These are phyloP conservation scores for Lagorchestes hirsutus DNA, from an alignment of 2,797 vertebrate genomes.

Conservation along the genomic window DNA sequence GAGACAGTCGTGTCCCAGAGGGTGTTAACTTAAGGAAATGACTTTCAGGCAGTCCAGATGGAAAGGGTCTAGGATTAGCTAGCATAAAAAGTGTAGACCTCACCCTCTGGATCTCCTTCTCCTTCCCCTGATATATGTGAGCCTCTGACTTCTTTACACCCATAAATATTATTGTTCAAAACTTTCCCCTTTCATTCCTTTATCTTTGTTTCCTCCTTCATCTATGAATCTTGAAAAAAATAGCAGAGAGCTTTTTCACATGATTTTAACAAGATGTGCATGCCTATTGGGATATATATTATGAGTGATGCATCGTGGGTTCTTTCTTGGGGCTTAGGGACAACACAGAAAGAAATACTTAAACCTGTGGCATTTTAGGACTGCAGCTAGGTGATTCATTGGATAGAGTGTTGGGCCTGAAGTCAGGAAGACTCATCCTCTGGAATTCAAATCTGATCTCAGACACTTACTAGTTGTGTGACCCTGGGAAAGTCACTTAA, in stretches of 20 bases:
- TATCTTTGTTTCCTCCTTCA: not conserved
- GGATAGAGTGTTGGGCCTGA: not conserved
- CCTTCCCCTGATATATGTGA: rapidly evolving
- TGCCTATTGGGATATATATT: not conserved
- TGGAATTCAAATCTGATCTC: not conserved
- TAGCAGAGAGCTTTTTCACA: not conserved
- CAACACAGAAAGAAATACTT: not conserved
- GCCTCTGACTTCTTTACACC: not conserved
- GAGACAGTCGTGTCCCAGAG: not conserved
- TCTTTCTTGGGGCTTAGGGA: not conserved
- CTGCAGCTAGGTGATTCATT: not conserved
- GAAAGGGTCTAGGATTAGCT: not conserved
- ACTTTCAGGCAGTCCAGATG: conserved; percentile 37
- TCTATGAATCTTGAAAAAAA: not conserved
- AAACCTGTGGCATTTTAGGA: not conserved
- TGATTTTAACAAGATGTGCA: rapidly evolving
- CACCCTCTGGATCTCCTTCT: not conserved
- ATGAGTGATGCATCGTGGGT: not conserved
- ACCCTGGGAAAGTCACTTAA: not conserved
- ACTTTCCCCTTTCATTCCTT: not conserved
- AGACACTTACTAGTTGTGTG: not conserved
- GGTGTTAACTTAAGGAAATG: conserved; percentile 15
- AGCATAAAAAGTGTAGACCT: not conserved
- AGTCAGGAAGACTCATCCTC: not conserved
- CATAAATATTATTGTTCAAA: not conserved